phyloP scores from a whole-genome alignment of 2,888 invertebrate genomes.

The Ametastegia equiseti region DNA sequence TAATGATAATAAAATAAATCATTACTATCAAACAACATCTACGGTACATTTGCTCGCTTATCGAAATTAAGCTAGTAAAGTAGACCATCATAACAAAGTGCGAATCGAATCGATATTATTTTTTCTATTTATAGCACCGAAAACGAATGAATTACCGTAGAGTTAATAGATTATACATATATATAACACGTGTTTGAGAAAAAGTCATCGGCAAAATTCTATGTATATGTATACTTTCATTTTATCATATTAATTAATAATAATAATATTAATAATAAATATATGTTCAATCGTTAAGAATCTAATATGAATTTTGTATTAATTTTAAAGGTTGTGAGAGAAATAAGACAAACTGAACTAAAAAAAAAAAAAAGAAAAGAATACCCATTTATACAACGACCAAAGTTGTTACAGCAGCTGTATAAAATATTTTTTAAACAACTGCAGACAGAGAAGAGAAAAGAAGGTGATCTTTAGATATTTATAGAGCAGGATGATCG shows the following conservation, averaged over 20 bases:
- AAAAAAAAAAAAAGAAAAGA: background rate
- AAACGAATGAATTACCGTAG: background rate
- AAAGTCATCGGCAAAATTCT: background rate
- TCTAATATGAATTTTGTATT: conserved; percentile 41
- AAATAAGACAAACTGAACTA: too few species aligned
- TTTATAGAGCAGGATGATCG: conserved; percentile 63
- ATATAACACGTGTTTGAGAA: conserved; percentile 28
- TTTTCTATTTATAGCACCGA: conserved; percentile 9
- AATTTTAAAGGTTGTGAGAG: conserved; percentile 16
- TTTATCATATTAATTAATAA: too few species aligned
- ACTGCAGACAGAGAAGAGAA: conserved; percentile 37
- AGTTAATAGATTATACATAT: too few species aligned
- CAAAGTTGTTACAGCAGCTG: too few species aligned
- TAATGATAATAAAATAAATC: too few species aligned
- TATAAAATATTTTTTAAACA: background rate
- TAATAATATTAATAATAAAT: too few species aligned
- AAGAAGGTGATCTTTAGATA: conserved; percentile 54
- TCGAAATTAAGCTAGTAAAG: too few species aligned
- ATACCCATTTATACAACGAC: conserved; percentile 20
- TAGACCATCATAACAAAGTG: too few species aligned
- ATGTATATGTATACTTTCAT: conserved; percentile 21
- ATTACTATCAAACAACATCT: too few species aligned
- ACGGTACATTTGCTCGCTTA: too few species aligned
- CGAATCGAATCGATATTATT: too few species aligned
- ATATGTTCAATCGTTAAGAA: background rate